Evolutionary conservation across 2,113 vertebrate species (phyloP).

Genomic region (Eublepharis macularius): DNA sequence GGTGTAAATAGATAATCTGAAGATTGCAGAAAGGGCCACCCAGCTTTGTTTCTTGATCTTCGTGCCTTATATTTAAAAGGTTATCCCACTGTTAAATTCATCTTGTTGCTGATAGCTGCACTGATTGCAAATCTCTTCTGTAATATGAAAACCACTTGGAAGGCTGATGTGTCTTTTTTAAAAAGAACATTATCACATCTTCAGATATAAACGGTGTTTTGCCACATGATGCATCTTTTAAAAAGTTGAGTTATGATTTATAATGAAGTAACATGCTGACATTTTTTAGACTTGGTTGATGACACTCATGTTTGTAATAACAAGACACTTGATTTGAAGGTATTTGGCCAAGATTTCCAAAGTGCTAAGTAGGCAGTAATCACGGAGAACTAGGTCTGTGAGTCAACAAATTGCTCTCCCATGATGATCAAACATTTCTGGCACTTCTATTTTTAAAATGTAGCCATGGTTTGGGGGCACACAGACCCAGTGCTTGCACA

Average conservation of each 20-base stretch:
- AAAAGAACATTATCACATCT: conserved; percentile 28
- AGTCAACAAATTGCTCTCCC: conserved; percentile 62
- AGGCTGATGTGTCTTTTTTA: conserved; percentile 43
- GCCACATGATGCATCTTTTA: conserved; percentile 34
- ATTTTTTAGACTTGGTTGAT: conserved; percentile 50
- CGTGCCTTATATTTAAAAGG: not conserved
- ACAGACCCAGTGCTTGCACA: conserved; percentile 55
- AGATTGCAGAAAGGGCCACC: not conserved
- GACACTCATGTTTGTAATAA: conserved; percentile 47
- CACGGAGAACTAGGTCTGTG: conserved; percentile 42
- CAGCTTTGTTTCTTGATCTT: not conserved
- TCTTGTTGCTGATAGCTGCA: not conserved
- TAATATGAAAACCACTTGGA: conserved; percentile 16
- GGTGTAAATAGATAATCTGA: not conserved
- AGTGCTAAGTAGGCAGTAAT: conserved; percentile 58
- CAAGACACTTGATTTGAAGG: conserved; percentile 62
- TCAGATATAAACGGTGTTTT: conserved; percentile 2
- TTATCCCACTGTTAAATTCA: conserved; percentile 6
- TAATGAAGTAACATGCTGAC: conserved; percentile 47
- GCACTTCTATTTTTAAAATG: conserved; percentile 37
- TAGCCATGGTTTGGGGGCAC: conserved; percentile 28
- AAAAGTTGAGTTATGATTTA: conserved; percentile 49
- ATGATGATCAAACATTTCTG: conserved; percentile 57
- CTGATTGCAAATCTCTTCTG: conserved; percentile 54
- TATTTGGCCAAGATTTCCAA: conserved; percentile 56